These are phyloP conservation scores for Acanthiza pusilla DNA, from an alignment of 2,797 vertebrate genomes.

Conservation along the genomic window DNA sequence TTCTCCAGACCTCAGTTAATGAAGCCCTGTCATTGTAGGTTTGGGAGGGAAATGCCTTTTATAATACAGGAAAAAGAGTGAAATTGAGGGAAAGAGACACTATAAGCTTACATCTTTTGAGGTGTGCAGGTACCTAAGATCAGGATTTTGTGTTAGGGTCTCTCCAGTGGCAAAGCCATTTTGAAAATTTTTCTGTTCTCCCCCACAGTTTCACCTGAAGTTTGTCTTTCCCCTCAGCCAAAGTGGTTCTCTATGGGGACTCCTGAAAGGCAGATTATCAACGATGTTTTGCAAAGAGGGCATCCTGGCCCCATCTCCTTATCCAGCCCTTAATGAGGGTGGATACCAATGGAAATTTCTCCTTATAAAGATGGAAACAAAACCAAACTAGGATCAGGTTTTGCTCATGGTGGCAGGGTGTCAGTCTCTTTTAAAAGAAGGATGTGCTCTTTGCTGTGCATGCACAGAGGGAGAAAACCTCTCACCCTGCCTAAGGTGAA, in stretches of 20 bases:
- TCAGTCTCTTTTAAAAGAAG: background rate
- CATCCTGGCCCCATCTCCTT: background rate
- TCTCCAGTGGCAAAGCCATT: background rate
- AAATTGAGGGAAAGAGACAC: background rate
- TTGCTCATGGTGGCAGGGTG: background rate
- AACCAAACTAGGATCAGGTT: background rate
- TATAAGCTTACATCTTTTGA: background rate
- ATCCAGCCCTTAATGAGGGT: background rate
- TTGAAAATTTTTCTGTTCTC: background rate
- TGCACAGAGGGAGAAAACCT: background rate
- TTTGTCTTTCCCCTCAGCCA: background rate
- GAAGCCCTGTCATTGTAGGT: background rate
- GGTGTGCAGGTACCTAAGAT: background rate
- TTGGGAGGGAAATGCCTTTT: background rate
- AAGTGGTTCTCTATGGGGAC: background rate
- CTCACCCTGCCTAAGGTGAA: background rate
- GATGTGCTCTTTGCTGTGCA: background rate
- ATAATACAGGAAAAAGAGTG: background rate
- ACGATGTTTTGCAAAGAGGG: background rate
- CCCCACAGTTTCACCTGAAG: background rate
- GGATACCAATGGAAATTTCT: background rate
- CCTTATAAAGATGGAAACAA: background rate
- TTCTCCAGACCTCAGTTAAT: background rate
- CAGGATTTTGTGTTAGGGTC: fast-evolving
- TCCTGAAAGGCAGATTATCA: background rate